Evolutionary conservation across 2,113 vertebrate species (phyloP), one percentile per base, ranked within the genome.

Genomic region (Talpa occidentalis): DNA sequence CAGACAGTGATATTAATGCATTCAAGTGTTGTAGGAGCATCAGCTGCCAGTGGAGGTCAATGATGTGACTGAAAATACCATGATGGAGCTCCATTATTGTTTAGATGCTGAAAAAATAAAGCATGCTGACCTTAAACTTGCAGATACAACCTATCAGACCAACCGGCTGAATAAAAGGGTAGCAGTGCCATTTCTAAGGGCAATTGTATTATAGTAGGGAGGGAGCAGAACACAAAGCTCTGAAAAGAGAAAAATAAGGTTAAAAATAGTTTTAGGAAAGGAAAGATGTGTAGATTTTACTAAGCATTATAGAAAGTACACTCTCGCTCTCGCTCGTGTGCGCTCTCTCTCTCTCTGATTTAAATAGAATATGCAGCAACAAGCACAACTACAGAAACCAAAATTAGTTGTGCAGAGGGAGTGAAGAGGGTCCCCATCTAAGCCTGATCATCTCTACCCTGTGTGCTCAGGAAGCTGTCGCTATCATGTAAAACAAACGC

Each of bases 1-100:
- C 73, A 91, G 91, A 79, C 72, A 86, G 92, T 62, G 96, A 74
- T 74, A 96, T 30, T 86, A 95, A 94, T 40, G 95, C 80, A 93
- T 76, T 94, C 35, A 15, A 90, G 77, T 87, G 79, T 54, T 91
- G 77, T 5, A 47, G 64, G 66, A 72, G 77, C 40, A 73, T 47
- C 32, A 42, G 49, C 64, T 35, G 40, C 52, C 11, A 0, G 59
- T 0, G 22, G 52, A 91, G 79, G 95, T 89, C 94, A 89, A 35
- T 1, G 49, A 66, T 49, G 77, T 72, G 77, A 88, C 78, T 95
- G 91, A 91, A 97, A 97, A 93, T 19, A 37, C 30, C 10, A 14
- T 10, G 44, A 96, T 66, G 92, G 0, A 1, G 94, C 14, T 76
- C 66, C 32, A 59, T 92, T 85, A 83, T n/a, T 96, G 73, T 93